Percentiles rank a stretch among this genome's conserved stretches.
phyloP scores from a whole-genome alignment of 2,113 vertebrate genomes.

The Shinisaurus crocodilurus region DNA sequence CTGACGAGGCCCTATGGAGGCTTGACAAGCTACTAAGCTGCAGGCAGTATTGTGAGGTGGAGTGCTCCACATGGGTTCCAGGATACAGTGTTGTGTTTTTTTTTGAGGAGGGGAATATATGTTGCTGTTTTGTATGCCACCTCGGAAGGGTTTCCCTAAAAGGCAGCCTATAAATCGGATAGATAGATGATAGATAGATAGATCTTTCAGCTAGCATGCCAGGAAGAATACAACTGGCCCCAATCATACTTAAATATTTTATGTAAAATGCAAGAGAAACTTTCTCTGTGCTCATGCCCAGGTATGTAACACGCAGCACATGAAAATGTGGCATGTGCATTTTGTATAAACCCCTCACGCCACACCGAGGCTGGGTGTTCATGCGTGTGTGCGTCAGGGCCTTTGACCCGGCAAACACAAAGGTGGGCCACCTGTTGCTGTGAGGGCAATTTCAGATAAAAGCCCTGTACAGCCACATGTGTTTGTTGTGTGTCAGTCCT shows the following conservation, averaged over 20 bases:
- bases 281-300: background rate
- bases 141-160: too few species aligned
- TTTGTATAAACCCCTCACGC: background rate
- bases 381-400: background rate
- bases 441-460: background rate
- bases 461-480: background rate
- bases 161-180: too few species aligned
- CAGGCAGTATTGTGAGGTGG: background rate
- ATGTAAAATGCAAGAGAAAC: background rate
- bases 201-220: background rate
- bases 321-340: too few species aligned
- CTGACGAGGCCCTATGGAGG: background rate
- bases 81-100: background rate
- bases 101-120: background rate
- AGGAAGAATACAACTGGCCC: background rate
- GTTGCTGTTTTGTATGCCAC: background rate
- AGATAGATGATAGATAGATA: too few species aligned
- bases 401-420: rapidly evolving
- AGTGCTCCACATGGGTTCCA: too few species aligned
- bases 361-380: too few species aligned
- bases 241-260: background rate
- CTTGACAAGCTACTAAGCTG: background rate
- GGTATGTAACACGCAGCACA: background rate
- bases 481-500: background rate
- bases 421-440: too few species aligned